A percentile compares a stretch with the other conserved stretches of the same genome.
Evolutionary conservation across 2,113 vertebrate genomes (phyloP).

Genomic region (Hoplias malabaricus): DNA sequence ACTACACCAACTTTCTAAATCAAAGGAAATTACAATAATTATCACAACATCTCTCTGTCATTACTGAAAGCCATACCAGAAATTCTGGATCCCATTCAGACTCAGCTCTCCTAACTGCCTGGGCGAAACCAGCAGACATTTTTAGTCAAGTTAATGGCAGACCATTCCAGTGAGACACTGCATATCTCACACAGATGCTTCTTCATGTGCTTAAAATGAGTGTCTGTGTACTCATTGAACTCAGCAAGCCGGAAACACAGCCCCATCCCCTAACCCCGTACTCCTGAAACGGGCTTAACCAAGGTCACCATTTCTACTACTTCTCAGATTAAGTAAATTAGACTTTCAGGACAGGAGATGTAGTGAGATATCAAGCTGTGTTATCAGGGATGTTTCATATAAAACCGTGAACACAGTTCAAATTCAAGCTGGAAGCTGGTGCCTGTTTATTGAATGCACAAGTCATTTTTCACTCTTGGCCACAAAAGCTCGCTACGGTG

Average conservation of each 20-base stretch:
- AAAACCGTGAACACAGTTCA: neutral
- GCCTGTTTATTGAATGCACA: neutral
- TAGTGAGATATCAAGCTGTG: no score
- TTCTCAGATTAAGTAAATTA: neutral
- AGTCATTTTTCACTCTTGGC: neutral
- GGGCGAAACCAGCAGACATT: slow-evolving; percentile 39
- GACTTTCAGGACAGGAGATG: neutral
- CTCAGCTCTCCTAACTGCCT: slow-evolving; percentile 33
- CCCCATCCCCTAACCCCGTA: neutral
- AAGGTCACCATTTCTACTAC: neutral
- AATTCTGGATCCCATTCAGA: slow-evolving; percentile 36
- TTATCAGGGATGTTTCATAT: neutral
- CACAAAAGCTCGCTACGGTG: slow-evolving; percentile 70
- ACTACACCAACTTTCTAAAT: slow-evolving; percentile 51
- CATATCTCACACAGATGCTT: slow-evolving; percentile 23
- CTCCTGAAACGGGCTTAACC: neutral
- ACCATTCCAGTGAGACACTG: slow-evolving; percentile 30
- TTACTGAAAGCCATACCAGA: slow-evolving; percentile 46
- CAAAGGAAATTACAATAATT: slow-evolving; percentile 55
- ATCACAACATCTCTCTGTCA: slow-evolving; percentile 52
- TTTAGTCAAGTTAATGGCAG: slow-evolving; percentile 45
- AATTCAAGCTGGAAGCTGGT: slow-evolving; percentile 61
- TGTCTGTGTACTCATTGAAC: slow-evolving; percentile 21
- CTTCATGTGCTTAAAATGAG: slow-evolving; percentile 11
- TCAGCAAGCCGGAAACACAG: neutral